These are phyloP conservation scores for Alfaro cultratus DNA, from an alignment of 2,797 vertebrate genomes.

Conservation along the genomic window DNA sequence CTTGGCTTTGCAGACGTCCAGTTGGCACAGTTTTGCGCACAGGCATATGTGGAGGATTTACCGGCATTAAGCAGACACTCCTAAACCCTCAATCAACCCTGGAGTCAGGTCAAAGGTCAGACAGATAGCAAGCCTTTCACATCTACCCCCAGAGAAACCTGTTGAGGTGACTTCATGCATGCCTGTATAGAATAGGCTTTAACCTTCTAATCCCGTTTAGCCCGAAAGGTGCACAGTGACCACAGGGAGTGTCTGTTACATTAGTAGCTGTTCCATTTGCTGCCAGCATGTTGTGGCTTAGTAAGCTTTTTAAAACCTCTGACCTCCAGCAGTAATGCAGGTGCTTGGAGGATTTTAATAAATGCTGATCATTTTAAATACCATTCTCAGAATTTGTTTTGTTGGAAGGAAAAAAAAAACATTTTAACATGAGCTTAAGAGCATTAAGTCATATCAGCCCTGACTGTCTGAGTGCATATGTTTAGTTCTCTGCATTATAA, in stretches of 20 bases:
- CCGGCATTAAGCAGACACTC: slow-evolving; percentile 68
- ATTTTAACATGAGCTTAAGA: slow-evolving; percentile 1
- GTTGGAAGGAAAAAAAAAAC: not conserved
- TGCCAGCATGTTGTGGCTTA: slow-evolving; percentile 23
- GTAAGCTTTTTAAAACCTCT: slow-evolving; percentile 37
- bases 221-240: slow-evolving; percentile 49
- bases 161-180: slow-evolving; percentile 18
- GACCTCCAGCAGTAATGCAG: slow-evolving; percentile 26
- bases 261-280: slow-evolving; percentile 20
- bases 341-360: slow-evolving; percentile 9
- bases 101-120: slow-evolving; percentile 63
- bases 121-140: slow-evolving; percentile 43
- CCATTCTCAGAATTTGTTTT: not conserved
- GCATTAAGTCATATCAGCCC: slow-evolving; percentile 31
- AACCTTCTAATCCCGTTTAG: slow-evolving; percentile 68
- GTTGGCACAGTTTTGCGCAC: slow-evolving; percentile 51
- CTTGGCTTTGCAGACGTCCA: slow-evolving; percentile 52
- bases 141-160: slow-evolving; percentile 21
- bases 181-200: slow-evolving; percentile 37
- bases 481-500: slow-evolving; percentile 1
- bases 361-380: not conserved
- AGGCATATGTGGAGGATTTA: slow-evolving; percentile 71
- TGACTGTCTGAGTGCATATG: slow-evolving; percentile 20
- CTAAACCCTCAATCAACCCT: slow-evolving; percentile 64
- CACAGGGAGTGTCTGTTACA: slow-evolving; percentile 39